Evolutionary conservation across 2,113 vertebrate species (phyloP), one percentile per base, ranked within the genome.

Genomic region (Chaetorhynchus papuensis): DNA sequence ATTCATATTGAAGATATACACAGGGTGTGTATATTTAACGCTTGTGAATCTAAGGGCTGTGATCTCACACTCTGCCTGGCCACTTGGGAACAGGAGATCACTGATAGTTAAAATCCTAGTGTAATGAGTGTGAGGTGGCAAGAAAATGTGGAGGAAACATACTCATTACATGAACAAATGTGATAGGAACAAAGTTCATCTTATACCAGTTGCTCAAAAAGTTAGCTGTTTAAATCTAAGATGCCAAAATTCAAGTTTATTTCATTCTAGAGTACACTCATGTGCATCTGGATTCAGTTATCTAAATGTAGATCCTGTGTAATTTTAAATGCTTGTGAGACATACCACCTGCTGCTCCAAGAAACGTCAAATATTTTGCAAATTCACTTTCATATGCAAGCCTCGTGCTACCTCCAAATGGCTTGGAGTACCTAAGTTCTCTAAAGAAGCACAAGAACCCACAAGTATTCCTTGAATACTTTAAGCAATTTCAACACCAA

Each of bases 281-380:
- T 18, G 30, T 57, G 44, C 54, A 84, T 84, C 64, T 90, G 66
- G 13, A 76, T 80, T 60, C n/a, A 44, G 9, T 84, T 60, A 56
- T 56, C 23, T 64, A 92, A 78, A 71, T 59, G 39, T 54, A 87
- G 63, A 13, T 74, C 22, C 28, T 50, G 26, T 66, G 47, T 54
- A 65, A 91, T 81, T 95, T 91, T 74, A 94, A 91, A 81, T 63
- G 44, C 18, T 85, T 63, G 35, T 89, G 42, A 89, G 83, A 84
- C 18, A 66, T 59, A 13, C 23, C 39, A 84, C 31, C 27, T 80
- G 35, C 64, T 75, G 39, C 59, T 95, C 35, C 13, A 83, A 66
- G 42, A 81, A 60, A 22, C 2, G 2, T 47, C 9, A 88, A 71
- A 49, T 69, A 53, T 88, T 83, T 83, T 83, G 41, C 59, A 77